These are phyloP conservation scores for Ectobius pallidus DNA, from an alignment of 2,888 invertebrate species.

Conservation along the genomic window DNA sequence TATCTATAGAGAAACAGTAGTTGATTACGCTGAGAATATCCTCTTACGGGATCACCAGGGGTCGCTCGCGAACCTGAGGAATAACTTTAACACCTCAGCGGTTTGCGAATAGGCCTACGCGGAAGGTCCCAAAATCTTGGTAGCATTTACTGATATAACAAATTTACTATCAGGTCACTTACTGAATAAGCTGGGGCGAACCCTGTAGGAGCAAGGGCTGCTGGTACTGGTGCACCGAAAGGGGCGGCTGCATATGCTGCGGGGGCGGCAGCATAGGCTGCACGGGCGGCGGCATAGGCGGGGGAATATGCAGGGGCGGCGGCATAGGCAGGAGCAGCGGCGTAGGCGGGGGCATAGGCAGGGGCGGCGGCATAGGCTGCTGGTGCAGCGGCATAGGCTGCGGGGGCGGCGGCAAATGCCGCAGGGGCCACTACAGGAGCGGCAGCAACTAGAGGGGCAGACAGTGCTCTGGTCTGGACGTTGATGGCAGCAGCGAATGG, in stretches of 20 bases:
- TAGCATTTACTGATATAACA: too few species aligned
- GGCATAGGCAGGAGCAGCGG: conserved; percentile 49
- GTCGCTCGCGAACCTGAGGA: too few species aligned
- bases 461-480: conserved; percentile 48
- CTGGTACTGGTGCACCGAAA: too few species aligned
- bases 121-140: too few species aligned
- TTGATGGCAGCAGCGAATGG: conserved; percentile 55
- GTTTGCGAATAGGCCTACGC: too few species aligned
- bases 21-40: too few species aligned
- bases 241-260: too few species aligned
- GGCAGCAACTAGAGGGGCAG: conserved; percentile 27
- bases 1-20: too few species aligned
- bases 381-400: conserved; percentile 39
- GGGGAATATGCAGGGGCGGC: conserved; percentile 46
- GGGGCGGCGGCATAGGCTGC: conserved; percentile 35
- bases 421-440: conserved; percentile 50
- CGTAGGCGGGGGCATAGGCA: conserved; percentile 37
- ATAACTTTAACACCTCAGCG: too few species aligned
- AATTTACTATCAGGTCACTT: too few species aligned
- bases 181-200: conserved; percentile 18
- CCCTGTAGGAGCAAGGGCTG: conserved; percentile 1
- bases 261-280: conserved; percentile 18
- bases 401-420: conserved; percentile 49
- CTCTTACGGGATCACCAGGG: too few species aligned
- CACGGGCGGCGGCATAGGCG: conserved; percentile 30